Evolutionary conservation across 2,888 invertebrate genomes (phyloP), one percentile per base, ranked within the genome.

Genomic region (Drosophila picticornis): DNA sequence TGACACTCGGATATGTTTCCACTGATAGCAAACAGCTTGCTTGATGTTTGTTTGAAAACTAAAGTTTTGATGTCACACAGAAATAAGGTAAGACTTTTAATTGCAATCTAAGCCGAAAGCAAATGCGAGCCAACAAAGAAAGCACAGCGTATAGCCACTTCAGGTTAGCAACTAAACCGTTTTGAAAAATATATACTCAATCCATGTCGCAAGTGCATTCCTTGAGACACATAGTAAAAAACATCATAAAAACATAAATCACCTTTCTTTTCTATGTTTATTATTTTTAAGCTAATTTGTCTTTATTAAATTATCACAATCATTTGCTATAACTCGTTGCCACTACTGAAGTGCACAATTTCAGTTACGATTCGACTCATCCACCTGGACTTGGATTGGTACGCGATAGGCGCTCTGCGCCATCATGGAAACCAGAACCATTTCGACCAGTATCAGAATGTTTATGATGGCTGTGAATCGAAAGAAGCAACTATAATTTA

Each of bases 401-500:
- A 80, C 78, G 38, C 90, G 90, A 65, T 93, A 93, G 1, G 92
- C 91, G 63, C 90, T 92, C 69, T 92, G 92, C 0, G 79, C 93
- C 78, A 93, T 74, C 73, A 91, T 83, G 9, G 93, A 93, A 10
- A 93, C 91, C 60, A 93, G 72, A 10, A 91, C 87, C 92, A 93
- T 93, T 83, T 93, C 93, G 27, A 88, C 80, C 62, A 93, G 71
- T 67, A 93, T 92, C 25, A 92, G 62, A 2, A 92, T 81, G 72
- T 93, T 93, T 27, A 93, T 91, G n/a, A 93, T 87, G 6, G 91
- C 93, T 93, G 69, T 43, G 51, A 56, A 36, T 25, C 9, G 19
- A 32, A 58, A 1, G 7, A 29, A 55, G 9, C 16, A 53, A 62
- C 32, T 50, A 13, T 19, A 50, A 40, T 29, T 51, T 48, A 29